Conservation (phyloP, 2,113 vertebrate genomes). For the Plectropomus leopardus region DNA sequence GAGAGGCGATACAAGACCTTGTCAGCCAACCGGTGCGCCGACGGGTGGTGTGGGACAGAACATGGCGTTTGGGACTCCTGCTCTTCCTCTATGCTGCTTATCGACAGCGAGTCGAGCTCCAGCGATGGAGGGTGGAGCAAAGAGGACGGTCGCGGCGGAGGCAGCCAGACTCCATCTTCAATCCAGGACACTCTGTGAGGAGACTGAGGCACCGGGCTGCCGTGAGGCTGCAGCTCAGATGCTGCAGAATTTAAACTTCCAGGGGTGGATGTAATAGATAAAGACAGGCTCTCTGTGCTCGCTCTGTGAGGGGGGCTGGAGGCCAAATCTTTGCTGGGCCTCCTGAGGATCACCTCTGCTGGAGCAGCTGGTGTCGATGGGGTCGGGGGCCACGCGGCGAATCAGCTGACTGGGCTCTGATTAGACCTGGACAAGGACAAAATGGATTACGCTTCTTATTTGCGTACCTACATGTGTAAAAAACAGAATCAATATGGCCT, state of each 20-base stretch:
- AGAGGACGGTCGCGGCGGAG: conserved; percentile 60
- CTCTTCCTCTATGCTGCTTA: conserved; percentile 89
- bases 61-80: conserved; percentile 53
- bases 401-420: conserved; percentile 63
- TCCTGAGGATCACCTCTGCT: conserved; percentile 74
- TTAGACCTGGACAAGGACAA: conserved; percentile 54
- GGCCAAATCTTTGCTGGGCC: conserved; percentile 50
- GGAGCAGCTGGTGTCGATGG: conserved; percentile 11
- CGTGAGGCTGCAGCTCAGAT: conserved; percentile 43
- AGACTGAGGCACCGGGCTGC: conserved; percentile 63
- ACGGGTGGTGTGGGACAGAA: conserved; percentile 17
- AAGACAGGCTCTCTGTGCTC: conserved; percentile 32
- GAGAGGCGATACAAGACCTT: conserved; percentile 87
- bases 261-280: conserved; percentile 7
- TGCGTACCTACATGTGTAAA: too few relatives aligned
- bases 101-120: conserved; percentile 81
- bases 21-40: conserved; percentile 75
- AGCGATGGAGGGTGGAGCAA: conserved; percentile 67
- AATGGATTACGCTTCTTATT: too few relatives aligned
- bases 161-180: conserved; percentile 83
- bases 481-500: too few relatives aligned
- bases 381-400: conserved; percentile 3
- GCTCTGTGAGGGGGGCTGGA: neutral
- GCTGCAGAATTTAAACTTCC: neutral
- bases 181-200: conserved; percentile 91